Evolutionary conservation across 2,888 invertebrate species (phyloP).

Genomic region (Lasioglossum zephyrum): DNA sequence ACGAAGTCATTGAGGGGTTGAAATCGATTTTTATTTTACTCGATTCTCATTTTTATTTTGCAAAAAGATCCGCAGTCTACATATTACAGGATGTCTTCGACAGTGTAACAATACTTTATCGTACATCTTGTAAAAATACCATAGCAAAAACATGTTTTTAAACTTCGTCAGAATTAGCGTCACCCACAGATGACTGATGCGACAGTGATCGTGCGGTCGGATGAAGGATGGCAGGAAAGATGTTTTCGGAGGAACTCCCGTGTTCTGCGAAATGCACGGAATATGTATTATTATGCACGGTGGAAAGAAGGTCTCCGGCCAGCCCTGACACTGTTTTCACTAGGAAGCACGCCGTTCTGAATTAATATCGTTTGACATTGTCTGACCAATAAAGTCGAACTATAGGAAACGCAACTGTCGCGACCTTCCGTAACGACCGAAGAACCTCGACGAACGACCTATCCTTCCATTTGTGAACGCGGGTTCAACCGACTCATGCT

Average conservation of each 20-base stretch:
- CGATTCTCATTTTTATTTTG: too few relatives aligned
- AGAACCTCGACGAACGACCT: conserved; percentile 29
- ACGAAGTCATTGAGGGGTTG: too few relatives aligned
- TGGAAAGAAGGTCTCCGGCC: conserved; percentile 43
- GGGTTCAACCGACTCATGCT: conserved; percentile 22
- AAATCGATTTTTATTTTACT: too few relatives aligned
- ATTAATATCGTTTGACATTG: conserved; percentile 61
- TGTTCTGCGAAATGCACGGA: conserved; percentile 38
- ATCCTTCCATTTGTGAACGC: background rate
- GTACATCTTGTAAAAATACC: too few relatives aligned
- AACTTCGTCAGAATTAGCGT: background rate
- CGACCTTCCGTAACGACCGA: conserved; percentile 29
- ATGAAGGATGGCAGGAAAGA: background rate
- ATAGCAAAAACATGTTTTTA: too few relatives aligned
- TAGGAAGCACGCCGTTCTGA: conserved; percentile 56
- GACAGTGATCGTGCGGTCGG: background rate
- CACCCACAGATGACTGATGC: background rate
- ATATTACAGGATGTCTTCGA: too few relatives aligned
- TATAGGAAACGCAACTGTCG: conserved; percentile 24
- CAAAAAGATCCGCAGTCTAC: too few relatives aligned
- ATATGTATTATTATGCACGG: conserved; percentile 38
- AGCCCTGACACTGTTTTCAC: conserved; percentile 64
- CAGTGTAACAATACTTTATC: too few relatives aligned
- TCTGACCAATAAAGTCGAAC: conserved; percentile 31
- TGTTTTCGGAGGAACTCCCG: background rate